Percentiles rank a stretch among this genome's conserved stretches.
Conservation (phyloP, 1,140 invertebrate species). For the Contarinia nasturtii region DNA sequence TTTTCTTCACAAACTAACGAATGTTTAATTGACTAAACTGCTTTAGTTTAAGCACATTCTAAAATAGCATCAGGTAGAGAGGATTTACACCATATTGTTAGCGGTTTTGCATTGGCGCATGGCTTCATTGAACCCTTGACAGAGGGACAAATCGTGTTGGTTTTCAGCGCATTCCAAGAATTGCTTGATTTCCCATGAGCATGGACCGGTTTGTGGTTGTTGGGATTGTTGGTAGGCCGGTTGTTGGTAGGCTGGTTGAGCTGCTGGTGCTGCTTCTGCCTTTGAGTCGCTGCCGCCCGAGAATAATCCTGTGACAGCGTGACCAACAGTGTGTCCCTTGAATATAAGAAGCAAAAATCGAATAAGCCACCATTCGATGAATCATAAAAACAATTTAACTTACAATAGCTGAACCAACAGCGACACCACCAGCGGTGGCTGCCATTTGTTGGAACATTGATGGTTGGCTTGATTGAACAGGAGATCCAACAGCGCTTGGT, state of each 20-base stretch:
- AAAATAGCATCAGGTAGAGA: too few relatives aligned
- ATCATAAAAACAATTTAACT: too few relatives aligned
- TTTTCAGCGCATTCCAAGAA: constrained; percentile 75
- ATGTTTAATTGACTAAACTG: too few relatives aligned
- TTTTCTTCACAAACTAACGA: too few relatives aligned
- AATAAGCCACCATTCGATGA: neutral
- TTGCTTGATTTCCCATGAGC: constrained; percentile 76
- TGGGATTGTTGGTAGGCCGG: constrained; percentile 26
- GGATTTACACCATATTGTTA: too few relatives aligned
- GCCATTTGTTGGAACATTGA: constrained; percentile 51
- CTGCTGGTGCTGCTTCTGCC: constrained; percentile 13
- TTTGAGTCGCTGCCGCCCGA: constrained; percentile 37
- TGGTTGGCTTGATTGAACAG: constrained; percentile 18
- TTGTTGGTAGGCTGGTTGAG: constrained; percentile 22
- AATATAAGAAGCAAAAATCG: neutral
- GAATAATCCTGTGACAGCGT: constrained; percentile 67
- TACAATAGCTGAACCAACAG: constrained; percentile 66
- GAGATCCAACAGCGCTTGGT: constrained; percentile 10
- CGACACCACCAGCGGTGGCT: constrained; percentile 76
- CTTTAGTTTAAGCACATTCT: too few relatives aligned
- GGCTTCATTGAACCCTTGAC: constrained; percentile 85
- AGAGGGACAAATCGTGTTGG: constrained; percentile 65
- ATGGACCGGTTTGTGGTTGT: constrained; percentile 42
- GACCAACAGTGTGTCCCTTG: constrained; percentile 66
- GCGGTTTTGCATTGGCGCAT: constrained; percentile 65